phyloP scores from a whole-genome alignment of 2,113 vertebrate species.

The Salvelinus alpinus region DNA sequence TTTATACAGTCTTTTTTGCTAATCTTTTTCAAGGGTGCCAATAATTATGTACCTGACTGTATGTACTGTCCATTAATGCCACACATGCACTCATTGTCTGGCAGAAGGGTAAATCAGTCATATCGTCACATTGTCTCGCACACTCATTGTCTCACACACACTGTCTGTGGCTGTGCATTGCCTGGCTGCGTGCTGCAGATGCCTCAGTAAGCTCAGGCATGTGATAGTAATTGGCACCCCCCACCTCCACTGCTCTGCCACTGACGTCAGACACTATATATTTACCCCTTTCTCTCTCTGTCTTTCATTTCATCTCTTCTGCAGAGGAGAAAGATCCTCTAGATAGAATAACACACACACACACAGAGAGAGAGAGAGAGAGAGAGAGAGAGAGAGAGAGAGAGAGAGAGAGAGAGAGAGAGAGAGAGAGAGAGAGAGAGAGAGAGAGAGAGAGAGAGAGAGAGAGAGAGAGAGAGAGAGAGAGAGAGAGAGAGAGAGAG shows the following conservation, averaged over 20 bases:
- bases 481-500: no score
- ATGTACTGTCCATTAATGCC: neutral
- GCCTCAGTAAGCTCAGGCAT: neutral
- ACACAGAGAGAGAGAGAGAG: no score
- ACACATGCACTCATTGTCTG: neutral
- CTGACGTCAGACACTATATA: conserved; percentile 28
- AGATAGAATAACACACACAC: no score
- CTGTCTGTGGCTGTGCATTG: neutral
- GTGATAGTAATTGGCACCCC: neutral
- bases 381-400: neutral
- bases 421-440: no score
- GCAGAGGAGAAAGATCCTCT: neutral
- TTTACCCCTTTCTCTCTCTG: conserved; percentile 16
- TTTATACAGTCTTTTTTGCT: no score
- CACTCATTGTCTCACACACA: neutral
- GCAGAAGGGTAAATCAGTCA: neutral
- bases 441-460: no score
- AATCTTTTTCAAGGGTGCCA: no score
- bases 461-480: no score
- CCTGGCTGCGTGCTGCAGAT: neutral
- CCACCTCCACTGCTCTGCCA: conserved; percentile 8
- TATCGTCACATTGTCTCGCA: neutral
- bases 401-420: no score
- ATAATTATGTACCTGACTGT: neutral
- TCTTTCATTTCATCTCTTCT: conserved; percentile 18